A percentile compares a stretch with the other conserved stretches of the same genome.
These are phyloP conservation scores for Peromyscus aztecus DNA, from an alignment of 2,797 vertebrate genomes.

Conservation along the genomic window DNA sequence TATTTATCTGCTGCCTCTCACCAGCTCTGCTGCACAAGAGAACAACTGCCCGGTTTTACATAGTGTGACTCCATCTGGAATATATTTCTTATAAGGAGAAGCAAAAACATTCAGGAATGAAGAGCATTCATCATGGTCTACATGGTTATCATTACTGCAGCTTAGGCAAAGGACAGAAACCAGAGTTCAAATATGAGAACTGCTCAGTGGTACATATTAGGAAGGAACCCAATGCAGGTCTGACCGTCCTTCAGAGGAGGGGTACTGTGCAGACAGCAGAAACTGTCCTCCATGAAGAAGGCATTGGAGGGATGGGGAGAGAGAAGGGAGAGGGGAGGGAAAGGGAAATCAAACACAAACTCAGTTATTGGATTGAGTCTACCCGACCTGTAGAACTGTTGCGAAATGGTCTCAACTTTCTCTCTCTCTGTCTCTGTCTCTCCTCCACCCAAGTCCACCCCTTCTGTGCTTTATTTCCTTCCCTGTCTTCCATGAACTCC, in stretches of 20 bases:
- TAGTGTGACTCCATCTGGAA: not conserved
- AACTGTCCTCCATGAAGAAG: not conserved
- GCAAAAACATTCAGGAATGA: not conserved
- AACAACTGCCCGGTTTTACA: no score
- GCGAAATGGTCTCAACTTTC: not conserved
- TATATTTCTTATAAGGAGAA: not conserved
- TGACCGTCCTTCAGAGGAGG: no score
- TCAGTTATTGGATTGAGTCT: not conserved
- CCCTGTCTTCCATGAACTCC: no score
- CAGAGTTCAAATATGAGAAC: not conserved
- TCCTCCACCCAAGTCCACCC: not conserved
- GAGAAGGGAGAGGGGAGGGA: not conserved
- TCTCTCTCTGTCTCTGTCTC: not conserved
- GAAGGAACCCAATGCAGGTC: fast-evolving
- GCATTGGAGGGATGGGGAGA: not conserved
- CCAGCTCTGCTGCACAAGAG: not conserved
- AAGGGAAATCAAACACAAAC: not conserved
- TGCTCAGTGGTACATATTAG: fast-evolving
- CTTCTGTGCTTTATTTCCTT: not conserved
- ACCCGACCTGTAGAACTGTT: not conserved
- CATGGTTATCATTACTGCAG: no score
- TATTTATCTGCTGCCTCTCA: no score
- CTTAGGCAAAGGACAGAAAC: not conserved
- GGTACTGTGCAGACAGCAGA: no score
- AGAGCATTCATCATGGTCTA: no score